Percentiles rank a stretch among this genome's conserved stretches.
Conservation (phyloP, 2,113 vertebrate genomes). For the Sebastes schlegelii region DNA sequence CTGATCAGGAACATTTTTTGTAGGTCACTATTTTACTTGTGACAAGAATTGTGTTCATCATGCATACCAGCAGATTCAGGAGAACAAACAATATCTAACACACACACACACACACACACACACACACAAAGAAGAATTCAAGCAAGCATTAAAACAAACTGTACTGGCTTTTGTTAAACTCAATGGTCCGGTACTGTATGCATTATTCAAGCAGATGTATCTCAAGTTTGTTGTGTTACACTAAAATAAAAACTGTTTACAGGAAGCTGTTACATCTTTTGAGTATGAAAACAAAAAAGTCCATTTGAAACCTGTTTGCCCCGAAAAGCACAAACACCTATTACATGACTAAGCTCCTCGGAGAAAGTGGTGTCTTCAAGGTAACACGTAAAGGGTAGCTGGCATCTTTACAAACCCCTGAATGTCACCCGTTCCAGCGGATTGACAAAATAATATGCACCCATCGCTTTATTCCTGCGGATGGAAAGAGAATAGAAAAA, state of each 20-base stretch:
- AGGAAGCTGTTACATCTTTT: constrained; percentile 6
- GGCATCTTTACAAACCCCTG: constrained; percentile 72
- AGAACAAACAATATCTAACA: neutral
- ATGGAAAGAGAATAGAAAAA: constrained; percentile 85
- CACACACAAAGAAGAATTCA: neutral
- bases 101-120: too few species aligned
- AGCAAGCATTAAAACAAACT: neutral
- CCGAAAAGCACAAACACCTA: constrained; percentile 40
- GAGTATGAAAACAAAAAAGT: constrained; percentile 38
- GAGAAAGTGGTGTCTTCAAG: constrained; percentile 80
- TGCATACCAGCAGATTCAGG: neutral
- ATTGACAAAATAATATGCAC: constrained; percentile 99
- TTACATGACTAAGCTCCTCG: constrained; percentile 27
- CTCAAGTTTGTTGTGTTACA: neutral
- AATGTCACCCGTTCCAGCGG: constrained; percentile 87
- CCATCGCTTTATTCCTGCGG: constrained; percentile 90
- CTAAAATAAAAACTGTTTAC: neutral
- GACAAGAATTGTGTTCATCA: neutral
- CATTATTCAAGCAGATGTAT: constrained; percentile 19
- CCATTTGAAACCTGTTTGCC: constrained; percentile 35
- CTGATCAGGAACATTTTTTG: neutral
- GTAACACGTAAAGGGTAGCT: constrained; percentile 69
- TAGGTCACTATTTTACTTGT: too few species aligned
- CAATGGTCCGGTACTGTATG: neutral
- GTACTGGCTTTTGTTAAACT: neutral